These are phyloP conservation scores for Plebejus anna DNA, from an alignment of 2,888 invertebrate species.

Conservation along the genomic window DNA sequence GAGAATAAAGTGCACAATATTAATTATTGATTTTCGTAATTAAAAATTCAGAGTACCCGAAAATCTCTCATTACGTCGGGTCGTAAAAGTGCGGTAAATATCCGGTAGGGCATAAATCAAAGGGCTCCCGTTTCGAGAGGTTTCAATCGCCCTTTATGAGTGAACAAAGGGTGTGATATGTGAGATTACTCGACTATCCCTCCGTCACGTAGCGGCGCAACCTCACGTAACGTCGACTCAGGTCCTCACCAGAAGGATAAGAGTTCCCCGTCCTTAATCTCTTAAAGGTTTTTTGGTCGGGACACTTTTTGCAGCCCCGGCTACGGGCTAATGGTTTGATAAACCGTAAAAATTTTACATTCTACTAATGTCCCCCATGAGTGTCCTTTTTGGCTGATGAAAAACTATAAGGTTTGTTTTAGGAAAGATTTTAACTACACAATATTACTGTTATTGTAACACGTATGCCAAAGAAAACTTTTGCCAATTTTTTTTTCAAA, in stretches of 20 bases:
- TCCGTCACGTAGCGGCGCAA: slow-evolving; percentile 37
- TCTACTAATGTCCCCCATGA: not conserved
- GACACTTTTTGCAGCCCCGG: slow-evolving; percentile 1
- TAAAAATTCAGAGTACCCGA: not conserved
- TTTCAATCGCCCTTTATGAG: slow-evolving; percentile 30
- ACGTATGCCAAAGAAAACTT: not conserved
- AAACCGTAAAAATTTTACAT: not conserved
- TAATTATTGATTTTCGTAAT: not conserved
- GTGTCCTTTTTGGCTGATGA: not conserved
- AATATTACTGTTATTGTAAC: not conserved
- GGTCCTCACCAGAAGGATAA: slow-evolving; percentile 33
- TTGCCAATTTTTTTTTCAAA: not conserved
- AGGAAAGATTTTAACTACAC: not conserved
- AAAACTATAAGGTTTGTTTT: not conserved
- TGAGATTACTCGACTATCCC: slow-evolving; percentile 34
- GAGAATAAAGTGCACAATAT: not conserved
- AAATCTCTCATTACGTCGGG: not conserved
- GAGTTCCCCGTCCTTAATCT: slow-evolving; percentile 20
- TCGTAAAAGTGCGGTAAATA: not conserved
- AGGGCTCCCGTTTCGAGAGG: slow-evolving; percentile 28
- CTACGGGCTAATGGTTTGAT: not conserved
- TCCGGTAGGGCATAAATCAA: slow-evolving; percentile 29
- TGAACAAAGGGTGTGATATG: slow-evolving; percentile 33
- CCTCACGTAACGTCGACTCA: slow-evolving; percentile 40
- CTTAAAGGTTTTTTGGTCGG: slow-evolving; percentile 18